phyloP scores from a whole-genome alignment of 2,797 vertebrate species.

The Amphiprion clarkii region DNA sequence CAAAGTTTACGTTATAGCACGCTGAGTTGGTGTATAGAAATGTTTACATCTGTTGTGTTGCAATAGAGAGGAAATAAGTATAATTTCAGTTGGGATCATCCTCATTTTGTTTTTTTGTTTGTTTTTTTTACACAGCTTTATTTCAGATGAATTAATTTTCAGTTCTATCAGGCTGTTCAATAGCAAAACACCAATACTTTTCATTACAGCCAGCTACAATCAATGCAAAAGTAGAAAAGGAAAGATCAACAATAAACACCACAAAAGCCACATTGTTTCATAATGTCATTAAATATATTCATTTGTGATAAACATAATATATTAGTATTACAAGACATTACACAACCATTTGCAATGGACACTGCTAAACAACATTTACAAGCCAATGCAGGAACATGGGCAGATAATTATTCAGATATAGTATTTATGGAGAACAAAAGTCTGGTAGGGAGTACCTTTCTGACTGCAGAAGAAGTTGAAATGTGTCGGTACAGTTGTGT shows the following conservation, averaged over 20 bases:
- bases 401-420: constrained; percentile 65
- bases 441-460: constrained; percentile 61
- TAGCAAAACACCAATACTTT: constrained; percentile 87
- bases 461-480: constrained; percentile 56
- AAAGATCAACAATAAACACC: constrained; percentile 76
- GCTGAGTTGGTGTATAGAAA: not conserved
- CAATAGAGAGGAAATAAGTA: constrained; percentile 1
- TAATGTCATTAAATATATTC: constrained; percentile 99
- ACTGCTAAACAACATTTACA: constrained; percentile 95
- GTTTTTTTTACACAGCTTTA: constrained; percentile 86
- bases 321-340: constrained; percentile 99
- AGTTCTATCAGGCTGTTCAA: constrained; percentile 89
- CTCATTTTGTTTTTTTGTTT: constrained; percentile 47
- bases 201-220: constrained; percentile 88
- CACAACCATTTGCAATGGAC: constrained; percentile 90
- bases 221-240: constrained; percentile 70
- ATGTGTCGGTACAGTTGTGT: constrained; percentile 48
- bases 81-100: constrained; percentile 1
- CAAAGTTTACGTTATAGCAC: not conserved
- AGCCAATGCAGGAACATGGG: constrained; percentile 86
- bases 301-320: constrained; percentile 99
- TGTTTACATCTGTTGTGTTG: not conserved
- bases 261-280: constrained; percentile 92
- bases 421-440: constrained; percentile 63
- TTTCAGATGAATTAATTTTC: constrained; percentile 92